A percentile compares a stretch with the other conserved stretches of the same genome.
phyloP scores from a whole-genome alignment of 2,888 invertebrate genomes.

The Cyrtodaria siliqua region DNA sequence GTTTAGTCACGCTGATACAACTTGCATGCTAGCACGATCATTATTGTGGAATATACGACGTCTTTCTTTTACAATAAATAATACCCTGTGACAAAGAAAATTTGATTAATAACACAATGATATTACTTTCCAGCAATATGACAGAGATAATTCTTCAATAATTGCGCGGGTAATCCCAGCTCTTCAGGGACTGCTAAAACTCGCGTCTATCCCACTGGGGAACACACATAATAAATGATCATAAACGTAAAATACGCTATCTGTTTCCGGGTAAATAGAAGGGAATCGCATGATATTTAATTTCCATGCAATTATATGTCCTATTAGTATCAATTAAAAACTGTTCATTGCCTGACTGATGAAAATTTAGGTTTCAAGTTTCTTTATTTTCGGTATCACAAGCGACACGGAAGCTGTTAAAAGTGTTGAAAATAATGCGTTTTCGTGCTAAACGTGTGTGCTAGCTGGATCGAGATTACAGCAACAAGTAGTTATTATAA shows the following conservation, averaged over 20 bases:
- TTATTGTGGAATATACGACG: neutral
- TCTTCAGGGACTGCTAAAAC: slow-evolving; percentile 32
- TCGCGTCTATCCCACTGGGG: slow-evolving; percentile 35
- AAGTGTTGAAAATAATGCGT: slow-evolving; percentile 41
- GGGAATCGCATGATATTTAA: slow-evolving; percentile 55
- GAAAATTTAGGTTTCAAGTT: slow-evolving; percentile 49
- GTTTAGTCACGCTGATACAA: neutral
- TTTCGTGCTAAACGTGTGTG: slow-evolving; percentile 38
- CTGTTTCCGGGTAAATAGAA: slow-evolving; percentile 45
- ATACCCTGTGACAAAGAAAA: slow-evolving; percentile 8
- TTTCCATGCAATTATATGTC: slow-evolving; percentile 51
- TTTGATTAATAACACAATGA: slow-evolving; percentile 30
- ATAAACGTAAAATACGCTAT: slow-evolving; percentile 45
- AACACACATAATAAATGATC: slow-evolving; percentile 35
- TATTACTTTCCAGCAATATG: slow-evolving; percentile 39
- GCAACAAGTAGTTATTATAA: slow-evolving; percentile 9
- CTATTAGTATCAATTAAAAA: slow-evolving; percentile 39
- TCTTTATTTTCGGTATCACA: slow-evolving; percentile 40
- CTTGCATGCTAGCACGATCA: neutral
- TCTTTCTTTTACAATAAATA: neutral
- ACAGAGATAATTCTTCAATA: slow-evolving; percentile 41
- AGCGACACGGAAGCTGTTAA: slow-evolving; percentile 39
- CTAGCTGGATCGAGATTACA: slow-evolving; percentile 22
- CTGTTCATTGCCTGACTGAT: slow-evolving; percentile 43
- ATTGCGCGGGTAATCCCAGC: slow-evolving; percentile 34